phyloP scores from a whole-genome alignment of 2,888 invertebrate species.

The Shargacucullia verbasci region DNA sequence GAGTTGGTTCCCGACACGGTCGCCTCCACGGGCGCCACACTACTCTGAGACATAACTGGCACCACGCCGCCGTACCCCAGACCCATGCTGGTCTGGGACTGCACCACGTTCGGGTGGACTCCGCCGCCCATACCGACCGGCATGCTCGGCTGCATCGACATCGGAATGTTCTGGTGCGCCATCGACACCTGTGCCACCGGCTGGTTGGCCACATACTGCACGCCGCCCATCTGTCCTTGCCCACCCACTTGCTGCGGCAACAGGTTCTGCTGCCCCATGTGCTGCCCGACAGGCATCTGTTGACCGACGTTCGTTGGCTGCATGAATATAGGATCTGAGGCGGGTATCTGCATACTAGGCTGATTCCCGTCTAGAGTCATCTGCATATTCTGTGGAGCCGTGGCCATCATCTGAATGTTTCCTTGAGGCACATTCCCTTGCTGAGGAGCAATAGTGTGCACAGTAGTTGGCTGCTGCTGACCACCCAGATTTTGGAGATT shows the following conservation, averaged over 20 bases:
- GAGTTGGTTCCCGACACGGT: constrained; percentile 87
- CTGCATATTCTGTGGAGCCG: constrained; percentile 87
- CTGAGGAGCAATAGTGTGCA: constrained; percentile 84
- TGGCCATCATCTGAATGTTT: constrained; percentile 89
- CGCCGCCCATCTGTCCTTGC: constrained; percentile 81
- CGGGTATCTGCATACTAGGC: constrained; percentile 88
- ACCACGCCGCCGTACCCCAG: constrained; percentile 82
- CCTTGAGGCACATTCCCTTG: constrained; percentile 89
- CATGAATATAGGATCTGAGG: constrained; percentile 87
- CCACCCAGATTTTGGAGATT: constrained; percentile 87
- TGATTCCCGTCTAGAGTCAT: constrained; percentile 88
- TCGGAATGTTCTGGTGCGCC: constrained; percentile 87
- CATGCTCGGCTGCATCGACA: constrained; percentile 86
- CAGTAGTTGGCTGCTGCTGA: constrained; percentile 83
- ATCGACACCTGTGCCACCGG: constrained; percentile 80
- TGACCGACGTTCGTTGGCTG: constrained; percentile 82
- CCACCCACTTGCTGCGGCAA: constrained; percentile 83
- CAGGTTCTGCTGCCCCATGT: constrained; percentile 85
- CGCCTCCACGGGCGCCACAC: constrained; percentile 81
- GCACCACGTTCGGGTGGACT: constrained; percentile 84
- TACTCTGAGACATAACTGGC: constrained; percentile 87
- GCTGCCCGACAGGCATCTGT: constrained; percentile 81
- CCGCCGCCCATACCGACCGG: constrained; percentile 83
- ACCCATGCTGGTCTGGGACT: constrained; percentile 86
- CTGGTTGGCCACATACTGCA: constrained; percentile 83